Percentiles rank a stretch among this genome's conserved stretches.
Evolutionary conservation across 2,797 vertebrate species (phyloP).

Genomic region (Sebastes alutus): DNA sequence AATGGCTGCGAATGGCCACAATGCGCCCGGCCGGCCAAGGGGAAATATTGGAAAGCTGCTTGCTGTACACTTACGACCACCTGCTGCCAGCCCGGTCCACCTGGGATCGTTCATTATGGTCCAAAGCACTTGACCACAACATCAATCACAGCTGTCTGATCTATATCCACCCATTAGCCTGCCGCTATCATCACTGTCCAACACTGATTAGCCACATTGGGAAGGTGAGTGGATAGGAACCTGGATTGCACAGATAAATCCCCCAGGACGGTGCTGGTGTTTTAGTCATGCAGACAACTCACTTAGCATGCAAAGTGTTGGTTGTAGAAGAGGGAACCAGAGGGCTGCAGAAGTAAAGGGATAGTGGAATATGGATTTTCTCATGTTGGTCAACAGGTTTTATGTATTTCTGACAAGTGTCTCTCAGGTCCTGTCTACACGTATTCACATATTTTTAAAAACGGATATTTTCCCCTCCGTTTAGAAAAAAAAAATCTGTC

Average conservation of each 20-base stretch:
- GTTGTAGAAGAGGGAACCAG: neutral
- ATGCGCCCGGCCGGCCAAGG: neutral
- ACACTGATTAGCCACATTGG: conserved; percentile 59
- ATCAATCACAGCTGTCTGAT: conserved; percentile 70
- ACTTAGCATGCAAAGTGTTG: conserved; percentile 21
- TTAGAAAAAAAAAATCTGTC: no score
- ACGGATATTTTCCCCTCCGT: neutral
- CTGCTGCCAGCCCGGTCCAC: conserved; percentile 60
- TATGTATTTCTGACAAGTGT: neutral
- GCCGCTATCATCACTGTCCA: conserved; percentile 55
- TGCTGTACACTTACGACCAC: conserved; percentile 51
- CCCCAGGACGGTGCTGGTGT: conserved; percentile 7
- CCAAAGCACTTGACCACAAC: conserved; percentile 63
- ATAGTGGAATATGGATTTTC: neutral
- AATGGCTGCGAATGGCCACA: neutral
- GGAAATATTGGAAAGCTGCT: conserved; percentile 51
- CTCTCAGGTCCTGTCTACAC: neutral
- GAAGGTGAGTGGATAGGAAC: conserved; percentile 49
- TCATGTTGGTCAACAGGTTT: neutral
- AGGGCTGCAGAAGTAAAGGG: neutral
- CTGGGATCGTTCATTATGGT: conserved; percentile 66
- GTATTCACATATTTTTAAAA: neutral
- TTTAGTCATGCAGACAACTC: conserved; percentile 48
- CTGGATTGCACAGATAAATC: conserved; percentile 44
- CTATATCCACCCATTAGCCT: conserved; percentile 67